phyloP scores from a whole-genome alignment of 2,888 invertebrate genomes.

The Dryobotodes eremita region DNA sequence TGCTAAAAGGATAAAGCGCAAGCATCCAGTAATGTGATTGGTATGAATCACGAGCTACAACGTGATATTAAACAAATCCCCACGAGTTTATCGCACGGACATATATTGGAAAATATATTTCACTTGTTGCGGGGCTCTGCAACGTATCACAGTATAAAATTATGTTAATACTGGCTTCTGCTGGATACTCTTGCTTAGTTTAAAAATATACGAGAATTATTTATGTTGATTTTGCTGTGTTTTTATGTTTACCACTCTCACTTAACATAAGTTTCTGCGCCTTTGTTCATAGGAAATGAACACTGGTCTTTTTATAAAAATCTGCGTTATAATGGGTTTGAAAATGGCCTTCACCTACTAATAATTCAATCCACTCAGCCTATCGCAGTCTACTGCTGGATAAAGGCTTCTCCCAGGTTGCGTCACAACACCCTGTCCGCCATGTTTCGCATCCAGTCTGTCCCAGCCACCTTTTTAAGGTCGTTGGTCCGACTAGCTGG shows the following conservation, averaged over 20 bases:
- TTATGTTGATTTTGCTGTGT: constrained; percentile 22
- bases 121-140: constrained; percentile 58
- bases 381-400: no score
- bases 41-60: constrained; percentile 31
- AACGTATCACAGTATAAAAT: constrained; percentile 50
- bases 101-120: constrained; percentile 63
- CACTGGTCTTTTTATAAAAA: neutral
- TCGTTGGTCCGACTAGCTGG: no score
- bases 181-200: constrained; percentile 36
- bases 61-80: constrained; percentile 61
- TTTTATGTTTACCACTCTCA: neutral
- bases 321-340: no score
- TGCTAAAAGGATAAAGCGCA: neutral
- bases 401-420: no score
- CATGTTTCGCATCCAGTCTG: no score
- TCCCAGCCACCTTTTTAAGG: no score
- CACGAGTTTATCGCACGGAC: constrained; percentile 42
- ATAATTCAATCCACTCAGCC: neutral
- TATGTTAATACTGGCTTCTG: constrained; percentile 55
- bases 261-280: neutral
- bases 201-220: constrained; percentile 37
- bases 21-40: constrained; percentile 39
- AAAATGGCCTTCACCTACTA: neutral
- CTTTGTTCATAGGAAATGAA: no score
- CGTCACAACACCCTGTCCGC: no score